These are phyloP conservation scores for Hesperia comma DNA, from an alignment of 2,888 invertebrate genomes.

Conservation along the genomic window DNA sequence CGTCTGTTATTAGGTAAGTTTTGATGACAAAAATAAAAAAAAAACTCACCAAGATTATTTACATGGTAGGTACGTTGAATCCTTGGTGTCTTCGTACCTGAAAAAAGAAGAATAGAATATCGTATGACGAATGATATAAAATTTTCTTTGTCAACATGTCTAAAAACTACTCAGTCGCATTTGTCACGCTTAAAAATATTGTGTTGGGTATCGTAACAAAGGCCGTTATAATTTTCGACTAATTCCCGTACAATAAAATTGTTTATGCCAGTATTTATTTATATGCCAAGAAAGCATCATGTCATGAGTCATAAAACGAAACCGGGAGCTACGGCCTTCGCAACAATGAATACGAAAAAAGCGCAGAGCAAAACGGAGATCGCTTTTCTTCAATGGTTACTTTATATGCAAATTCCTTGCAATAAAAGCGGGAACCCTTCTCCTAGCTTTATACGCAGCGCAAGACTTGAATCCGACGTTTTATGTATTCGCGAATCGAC, in stretches of 20 bases:
- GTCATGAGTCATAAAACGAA: conserved; percentile 74
- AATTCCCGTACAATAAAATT: conserved; percentile 67
- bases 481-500: conserved; percentile 82
- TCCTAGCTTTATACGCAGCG: conserved; percentile 76
- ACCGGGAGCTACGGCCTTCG: conserved; percentile 71
- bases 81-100: conserved; percentile 62
- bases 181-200: conserved; percentile 15
- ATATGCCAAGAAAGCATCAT: conserved; percentile 74
- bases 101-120: conserved; percentile 52
- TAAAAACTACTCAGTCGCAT: conserved; percentile 27
- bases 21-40: background rate
- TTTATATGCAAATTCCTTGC: conserved; percentile 83
- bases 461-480: conserved; percentile 79
- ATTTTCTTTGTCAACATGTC: background rate
- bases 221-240: conserved; percentile 59
- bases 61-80: conserved; percentile 4
- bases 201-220: conserved; percentile 8
- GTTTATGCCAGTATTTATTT: conserved; percentile 80
- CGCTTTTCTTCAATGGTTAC: conserved; percentile 84
- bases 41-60: conserved; percentile 7
- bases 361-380: conserved; percentile 74
- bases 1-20: too few species aligned
- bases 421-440: conserved; percentile 82
- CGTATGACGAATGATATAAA: conserved; percentile 11
- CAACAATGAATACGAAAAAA: conserved; percentile 82